phyloP scores from a whole-genome alignment of 92 coral and sea anemone genomes.

The Nematostella vectensis region DNA sequence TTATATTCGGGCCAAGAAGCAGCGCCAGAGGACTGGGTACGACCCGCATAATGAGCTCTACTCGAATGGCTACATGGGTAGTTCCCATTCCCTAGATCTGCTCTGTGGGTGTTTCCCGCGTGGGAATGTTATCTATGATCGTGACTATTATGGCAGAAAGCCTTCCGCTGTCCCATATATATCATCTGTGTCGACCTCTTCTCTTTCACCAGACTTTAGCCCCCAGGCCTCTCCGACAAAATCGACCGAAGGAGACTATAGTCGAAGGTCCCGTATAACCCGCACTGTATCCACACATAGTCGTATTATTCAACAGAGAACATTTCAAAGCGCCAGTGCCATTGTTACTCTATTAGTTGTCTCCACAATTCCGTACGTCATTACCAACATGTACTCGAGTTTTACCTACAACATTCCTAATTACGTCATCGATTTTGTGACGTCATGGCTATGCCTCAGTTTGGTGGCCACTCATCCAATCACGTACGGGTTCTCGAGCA shows the following conservation, averaged over 20 bases:
- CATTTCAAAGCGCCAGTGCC: conserved; percentile 64
- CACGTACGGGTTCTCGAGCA: conserved; percentile 76
- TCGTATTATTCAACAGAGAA: conserved; percentile 62
- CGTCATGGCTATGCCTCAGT: conserved; percentile 56
- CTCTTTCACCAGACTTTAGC: conserved; percentile 24
- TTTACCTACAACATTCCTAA: conserved; percentile 42
- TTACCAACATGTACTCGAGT: conserved; percentile 50
- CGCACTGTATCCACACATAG: conserved; percentile 38
- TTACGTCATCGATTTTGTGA: conserved; percentile 51
- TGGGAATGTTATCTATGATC: not conserved
- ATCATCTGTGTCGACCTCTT: conserved; percentile 17
- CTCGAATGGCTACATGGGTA: conserved; percentile 3
- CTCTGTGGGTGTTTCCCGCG: conserved; percentile 21
- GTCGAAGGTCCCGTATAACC: conserved; percentile 6
- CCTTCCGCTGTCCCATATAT: not conserved
- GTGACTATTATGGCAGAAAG: not conserved
- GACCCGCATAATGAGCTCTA: conserved; percentile 28
- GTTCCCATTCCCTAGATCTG: conserved; percentile 10
- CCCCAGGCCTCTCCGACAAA: conserved; percentile 4
- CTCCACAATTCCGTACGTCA: conserved; percentile 59
- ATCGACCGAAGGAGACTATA: conserved; percentile 1
- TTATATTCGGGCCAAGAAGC: conserved; percentile 52
- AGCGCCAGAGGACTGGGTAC: conserved; percentile 34
- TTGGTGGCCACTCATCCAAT: conserved; percentile 77
- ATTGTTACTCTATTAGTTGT: conserved; percentile 48